Base-by-base conservation (phyloP, 2,888 invertebrate genomes). In the Psococerastis gibbosa region DNA sequence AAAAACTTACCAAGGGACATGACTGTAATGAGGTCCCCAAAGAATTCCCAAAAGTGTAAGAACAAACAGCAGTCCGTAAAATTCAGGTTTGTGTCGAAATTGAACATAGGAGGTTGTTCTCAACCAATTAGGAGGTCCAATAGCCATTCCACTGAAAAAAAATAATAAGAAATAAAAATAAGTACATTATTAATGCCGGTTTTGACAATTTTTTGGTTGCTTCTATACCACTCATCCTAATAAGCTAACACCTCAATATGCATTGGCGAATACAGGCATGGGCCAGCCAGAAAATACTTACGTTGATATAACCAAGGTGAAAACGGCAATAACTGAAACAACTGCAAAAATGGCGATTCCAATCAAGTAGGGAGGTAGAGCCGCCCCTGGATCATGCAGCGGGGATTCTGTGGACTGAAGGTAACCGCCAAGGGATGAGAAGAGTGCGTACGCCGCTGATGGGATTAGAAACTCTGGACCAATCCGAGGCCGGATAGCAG, bases 61-160 rank as follows among this genome's bases (percentile, higher is more conserved):
- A 3, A 85, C 72, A 17, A 78, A 58, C 27, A 76, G 69, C 2
- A 85, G 65, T 1, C 76, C 75, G 1, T 71, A 70, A 6, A 75
- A 79, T 62, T 84, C 83, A 3, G 76, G 72, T 78, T 73, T 27
- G 79, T 69, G 41, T 81, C 74, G 4, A 78, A 38, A 6, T 5
- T 71, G 49, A 75, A 81, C 79, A 82, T 77, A n/a, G 82, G 82
- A 56, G 81, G 65, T 82, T 82, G 55, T 82, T 82, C 82, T 83
- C 81, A 81, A 83, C 82, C 83, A 82, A 60, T 83, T 83, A 1
- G 82, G 81, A 1, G 82, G 79, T 53, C 79, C 78, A 8, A 83
- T 60, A 1, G 82, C 82, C 78, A 82, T 82, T 50, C 69, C 68
- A 3, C 73, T 73, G 47, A 23, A 57, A 55, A 50, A 50, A 33